Evolutionary conservation across 2,113 vertebrate genomes (phyloP).

Genomic region (Sula dactylatra): DNA sequence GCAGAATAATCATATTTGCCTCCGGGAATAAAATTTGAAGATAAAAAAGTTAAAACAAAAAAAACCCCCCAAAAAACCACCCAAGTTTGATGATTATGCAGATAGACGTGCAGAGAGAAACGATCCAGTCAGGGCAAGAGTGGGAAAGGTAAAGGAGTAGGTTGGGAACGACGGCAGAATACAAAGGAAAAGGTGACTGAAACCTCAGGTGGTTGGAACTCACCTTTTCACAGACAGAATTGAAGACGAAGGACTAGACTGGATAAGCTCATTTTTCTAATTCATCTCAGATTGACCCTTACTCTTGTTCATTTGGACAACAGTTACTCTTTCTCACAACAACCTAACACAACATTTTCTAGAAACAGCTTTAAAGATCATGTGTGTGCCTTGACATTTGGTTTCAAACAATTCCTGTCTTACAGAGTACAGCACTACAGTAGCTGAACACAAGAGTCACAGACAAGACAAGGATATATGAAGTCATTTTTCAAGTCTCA

Average conservation of each 20-base stretch:
- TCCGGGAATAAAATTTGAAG: slow-evolving; percentile 70
- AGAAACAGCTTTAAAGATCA: background rate
- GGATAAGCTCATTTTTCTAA: background rate
- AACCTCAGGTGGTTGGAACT: background rate
- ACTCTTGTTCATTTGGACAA: background rate
- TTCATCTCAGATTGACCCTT: background rate
- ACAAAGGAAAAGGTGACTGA: slow-evolving; percentile 32
- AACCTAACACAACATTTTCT: background rate
- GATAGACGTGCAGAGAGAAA: slow-evolving; percentile 54
- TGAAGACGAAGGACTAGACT: background rate
- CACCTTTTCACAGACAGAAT: background rate
- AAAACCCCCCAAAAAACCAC: too few species aligned
- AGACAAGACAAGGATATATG: background rate
- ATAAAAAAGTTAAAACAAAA: slow-evolving; percentile 56
- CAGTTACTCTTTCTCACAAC: background rate
- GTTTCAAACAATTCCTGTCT: background rate
- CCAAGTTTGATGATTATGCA: slow-evolving; percentile 69
- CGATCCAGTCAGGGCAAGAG: slow-evolving; percentile 19
- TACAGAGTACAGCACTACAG: background rate
- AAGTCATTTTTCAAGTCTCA: background rate
- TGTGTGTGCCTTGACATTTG: background rate
- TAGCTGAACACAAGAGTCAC: background rate
- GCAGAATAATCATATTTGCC: slow-evolving; percentile 68
- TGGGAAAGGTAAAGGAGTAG: background rate
- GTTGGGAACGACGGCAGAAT: background rate